Base-by-base conservation (phyloP, 2,888 invertebrate genomes). In the Xestoiulus laeticollis region DNA sequence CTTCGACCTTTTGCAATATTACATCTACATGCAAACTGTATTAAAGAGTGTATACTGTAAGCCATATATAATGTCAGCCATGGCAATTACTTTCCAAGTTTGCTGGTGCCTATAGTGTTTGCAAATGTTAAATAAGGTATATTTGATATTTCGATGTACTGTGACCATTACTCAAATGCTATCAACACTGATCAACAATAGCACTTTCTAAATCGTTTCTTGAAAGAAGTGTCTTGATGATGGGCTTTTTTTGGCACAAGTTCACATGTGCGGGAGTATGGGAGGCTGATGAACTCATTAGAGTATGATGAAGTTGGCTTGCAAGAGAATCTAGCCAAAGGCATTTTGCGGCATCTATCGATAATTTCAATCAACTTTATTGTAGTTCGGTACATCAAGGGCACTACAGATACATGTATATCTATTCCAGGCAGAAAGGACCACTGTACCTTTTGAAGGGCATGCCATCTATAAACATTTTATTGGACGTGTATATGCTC, bases 231-330 rank as follows among this genome's bases (percentile, higher is more conserved):
- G 68, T 12, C 68, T 10, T 2, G 68, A 68, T 2, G 68, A 68
- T 26, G 68, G 14, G 68, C 2, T 26, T 19, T 19, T 26, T 68
- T 68, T 68, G 68, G 68, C 68, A 26, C 26, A 68, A 68, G 68
- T 68, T 26, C 68, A 68, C 68, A 26, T 26, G 68, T 68, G 68
- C 26, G 68, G 68, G 26, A 26, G 48, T 19, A 48, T 68, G 68
- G 26, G 68, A 68, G 68, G 68, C 68, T 68, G n/a, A 68, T 68
- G 68, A 68, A 68, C 68, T 68, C 68, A 68, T 68, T 68, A 26
- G 26, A 68, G 38, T 26, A 68, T 68, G 26, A 68, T 68, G 26
- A 68, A 68, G 68, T 68, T 68, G 68, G 68, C 26, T 14, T 68
- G 68, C 26, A 26, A 26, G 68, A 26, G 68, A 8, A 12, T 68